phyloP scores from a whole-genome alignment of 2,888 invertebrate species.

The Lycia hirtaria region DNA sequence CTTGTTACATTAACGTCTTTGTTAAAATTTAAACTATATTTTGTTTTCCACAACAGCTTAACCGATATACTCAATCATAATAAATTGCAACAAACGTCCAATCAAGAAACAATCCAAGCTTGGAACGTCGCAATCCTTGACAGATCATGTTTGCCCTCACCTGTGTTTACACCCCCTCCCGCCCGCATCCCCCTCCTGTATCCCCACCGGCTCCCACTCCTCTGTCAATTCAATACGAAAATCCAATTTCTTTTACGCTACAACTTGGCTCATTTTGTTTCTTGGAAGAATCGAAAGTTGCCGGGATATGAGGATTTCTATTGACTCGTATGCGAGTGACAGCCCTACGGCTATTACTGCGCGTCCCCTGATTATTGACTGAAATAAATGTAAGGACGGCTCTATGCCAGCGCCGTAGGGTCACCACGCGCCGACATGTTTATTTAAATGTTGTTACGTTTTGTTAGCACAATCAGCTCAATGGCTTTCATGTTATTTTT shows the following conservation, averaged over 20 bases:
- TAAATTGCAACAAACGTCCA: conserved; percentile 45
- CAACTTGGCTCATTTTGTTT: conserved; percentile 75
- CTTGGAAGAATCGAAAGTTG: conserved; percentile 62
- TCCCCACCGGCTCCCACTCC: conserved; percentile 33
- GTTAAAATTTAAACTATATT: neutral
- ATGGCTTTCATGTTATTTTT: conserved; percentile 1
- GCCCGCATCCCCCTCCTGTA: conserved; percentile 35
- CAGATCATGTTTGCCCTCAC: conserved; percentile 67
- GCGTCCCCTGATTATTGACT: conserved; percentile 60
- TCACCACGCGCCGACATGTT: conserved; percentile 40
- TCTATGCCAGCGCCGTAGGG: conserved; percentile 45
- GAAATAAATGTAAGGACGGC: conserved; percentile 54
- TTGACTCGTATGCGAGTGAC: conserved; percentile 63
- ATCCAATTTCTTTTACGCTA: conserved; percentile 79
- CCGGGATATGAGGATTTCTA: conserved; percentile 63
- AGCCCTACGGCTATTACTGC: conserved; percentile 60
- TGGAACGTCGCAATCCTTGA: conserved; percentile 56
- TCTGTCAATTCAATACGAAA: conserved; percentile 75
- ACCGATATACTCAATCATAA: conserved; percentile 29
- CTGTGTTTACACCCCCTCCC: conserved; percentile 58
- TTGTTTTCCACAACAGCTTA: conserved; percentile 28
- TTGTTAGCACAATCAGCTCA: conserved; percentile 19
- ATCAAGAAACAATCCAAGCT: conserved; percentile 47
- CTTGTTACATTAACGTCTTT: neutral
- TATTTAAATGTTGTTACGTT: conserved; percentile 32